Base-by-base conservation (phyloP, 2,113 vertebrate genomes). In the Tonatia bakeri region DNA sequence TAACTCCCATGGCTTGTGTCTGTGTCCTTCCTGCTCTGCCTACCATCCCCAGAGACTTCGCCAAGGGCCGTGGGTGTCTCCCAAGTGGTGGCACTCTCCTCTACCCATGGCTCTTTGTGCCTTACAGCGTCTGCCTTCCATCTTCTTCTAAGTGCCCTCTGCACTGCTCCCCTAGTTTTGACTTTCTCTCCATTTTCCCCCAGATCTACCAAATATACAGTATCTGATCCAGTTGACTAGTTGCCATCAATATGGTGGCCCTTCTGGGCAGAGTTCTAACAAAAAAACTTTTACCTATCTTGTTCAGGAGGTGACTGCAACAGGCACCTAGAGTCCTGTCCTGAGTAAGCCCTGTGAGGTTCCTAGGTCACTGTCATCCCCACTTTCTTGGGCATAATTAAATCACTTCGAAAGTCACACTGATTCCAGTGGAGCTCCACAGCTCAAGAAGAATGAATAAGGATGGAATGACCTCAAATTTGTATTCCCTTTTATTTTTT, bases 401-500 rank as follows among this genome's bases (percentile, higher is more conserved):
- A 52, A 45, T 19, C 64, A 88, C 43, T 72, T 33, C n/a, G 14
- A 69, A 86, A 82, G 72, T 84, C 50, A 50, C 20, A 36, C 0
- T 33, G 36, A 61, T 61, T 93, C 72, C 77, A 54, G 14, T 33
- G 33, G 17, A 76, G 33, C 19, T 65, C 22, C 88, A 26, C 43
- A 84, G 72, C 15, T 61, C 5, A 2, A 88, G 36, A 87, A 94
- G n/a, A 82, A 93, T 70, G 38, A 84, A 64, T 12, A 64, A 75
- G 31, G 24, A 59, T 54, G n/a, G 20, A 72, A 56, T 0, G 4
- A 69, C 26, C 36, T 92, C 33, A 43, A 85, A 76, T 50, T 4
- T 61, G 4, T 54, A 83, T 13, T 85, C 79, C 7, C 28, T 54
- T 85, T 95, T 56, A 45, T 54, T 84, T 92, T 96, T 95, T 77